phyloP scores from a whole-genome alignment of 2,113 vertebrate genomes.

The Corythoichthys intestinalis region DNA sequence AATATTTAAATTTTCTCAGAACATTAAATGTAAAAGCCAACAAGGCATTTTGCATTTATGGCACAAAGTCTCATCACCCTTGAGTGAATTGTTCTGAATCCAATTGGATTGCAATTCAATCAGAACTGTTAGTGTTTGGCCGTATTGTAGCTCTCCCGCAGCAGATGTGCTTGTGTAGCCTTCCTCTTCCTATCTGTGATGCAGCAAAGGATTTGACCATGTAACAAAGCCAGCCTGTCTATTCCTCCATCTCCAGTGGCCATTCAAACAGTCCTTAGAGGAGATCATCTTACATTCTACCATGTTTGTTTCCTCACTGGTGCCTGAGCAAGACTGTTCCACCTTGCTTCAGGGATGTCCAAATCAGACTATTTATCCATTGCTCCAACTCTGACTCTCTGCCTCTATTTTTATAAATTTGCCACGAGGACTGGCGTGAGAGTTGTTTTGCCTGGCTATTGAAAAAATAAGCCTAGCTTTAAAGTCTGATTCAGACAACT shows the following conservation, averaged over 20 bases:
- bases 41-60: constrained; percentile 29
- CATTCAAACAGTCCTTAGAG: constrained; percentile 47
- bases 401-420: constrained; percentile 36
- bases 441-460: constrained; percentile 33
- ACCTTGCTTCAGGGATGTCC: background rate
- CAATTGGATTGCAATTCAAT: constrained; percentile 31
- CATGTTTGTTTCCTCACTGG: constrained; percentile 3
- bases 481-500: constrained; percentile 46
- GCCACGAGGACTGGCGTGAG: constrained; percentile 35
- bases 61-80: constrained; percentile 24
- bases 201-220: constrained; percentile 1
- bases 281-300: background rate
- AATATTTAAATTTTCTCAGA: too few species aligned
- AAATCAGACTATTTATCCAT: background rate
- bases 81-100: constrained; percentile 26
- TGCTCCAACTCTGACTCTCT: background rate
- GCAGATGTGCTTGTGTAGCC: background rate
- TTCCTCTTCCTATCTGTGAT: constrained; percentile 7
- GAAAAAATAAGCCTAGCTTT: constrained; percentile 37
- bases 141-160: background rate
- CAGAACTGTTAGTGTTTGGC: background rate
- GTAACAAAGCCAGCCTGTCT: constrained; percentile 48
- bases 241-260: constrained; percentile 40
- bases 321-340: background rate
- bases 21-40: background rate